Base-by-base conservation (phyloP, 2,888 invertebrate species). In the Ochropacha duplaris region DNA sequence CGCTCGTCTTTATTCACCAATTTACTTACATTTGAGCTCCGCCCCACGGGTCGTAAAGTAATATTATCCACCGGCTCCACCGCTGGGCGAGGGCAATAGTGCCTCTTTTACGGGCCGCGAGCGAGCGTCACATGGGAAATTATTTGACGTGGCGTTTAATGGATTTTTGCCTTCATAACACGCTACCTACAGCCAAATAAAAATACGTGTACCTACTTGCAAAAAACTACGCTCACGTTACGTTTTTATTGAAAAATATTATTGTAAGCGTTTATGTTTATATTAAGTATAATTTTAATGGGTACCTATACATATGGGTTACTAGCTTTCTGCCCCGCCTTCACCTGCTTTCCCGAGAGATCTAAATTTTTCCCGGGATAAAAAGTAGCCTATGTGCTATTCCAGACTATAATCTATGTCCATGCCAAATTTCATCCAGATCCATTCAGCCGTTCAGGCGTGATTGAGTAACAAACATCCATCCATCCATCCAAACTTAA, bases 141-240 rank as follows among this genome's bases (percentile, higher is more conserved):
- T 92, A 92, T 92, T 92, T 92, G 92, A 92, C 92, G 90, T 90
- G 87, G 80, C 90, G 88, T 91, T 92, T 92, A 92, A 92, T 92
- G 92, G 92, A 92, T 92, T 92, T 90, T 90, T 89, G 91, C 91
- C 90, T 88, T 90, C 92, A 91, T 91, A 91, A 91, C 91, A 90
- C 86, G 90, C 89, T 86, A 90, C 86, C 86, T 86, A 84, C 87
- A 78, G 81, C 81, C 85, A 83, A 92, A 90, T 90, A 90, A 90
- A 89, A 89, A 87, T 76, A 31, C 12, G 72, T 74, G 77, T 74
- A 74, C 67, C 64, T 60, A 76, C 72, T 72, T 71, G 72, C 71
- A 75, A 70, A 52, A 52, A 52, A 52, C 16, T 22, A 71, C 76
- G 72, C 77, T 77, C 69, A 68, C 68, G 62, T 64, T 69, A 57